Percentiles rank a stretch among this genome's conserved stretches.
Evolutionary conservation across 1,140 invertebrate species (phyloP).

Genomic region (Philotrypesis tridentata): DNA sequence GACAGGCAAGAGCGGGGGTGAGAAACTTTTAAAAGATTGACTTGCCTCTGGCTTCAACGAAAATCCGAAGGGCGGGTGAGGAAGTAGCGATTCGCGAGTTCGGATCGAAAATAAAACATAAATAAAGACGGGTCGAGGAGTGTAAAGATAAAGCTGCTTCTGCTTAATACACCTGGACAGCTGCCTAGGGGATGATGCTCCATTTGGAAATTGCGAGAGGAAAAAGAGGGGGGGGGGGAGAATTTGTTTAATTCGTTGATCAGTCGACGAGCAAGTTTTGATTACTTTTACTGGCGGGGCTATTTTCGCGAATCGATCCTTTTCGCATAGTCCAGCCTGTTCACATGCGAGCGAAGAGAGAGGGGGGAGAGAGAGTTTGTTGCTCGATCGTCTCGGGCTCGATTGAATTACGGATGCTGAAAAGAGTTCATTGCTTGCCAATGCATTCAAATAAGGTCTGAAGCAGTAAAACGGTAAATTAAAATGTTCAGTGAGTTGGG

Average conservation of each 20-base stretch:
- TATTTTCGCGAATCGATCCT: not conserved
- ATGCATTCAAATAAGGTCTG: not conserved
- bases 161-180: not conserved
- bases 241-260: constrained; percentile 15
- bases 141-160: not conserved
- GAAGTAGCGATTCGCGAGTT: constrained; percentile 21
- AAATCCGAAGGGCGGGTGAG: not conserved
- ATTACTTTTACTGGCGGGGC: constrained; percentile 17
- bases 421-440: not conserved
- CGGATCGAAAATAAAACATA: constrained; percentile 34
- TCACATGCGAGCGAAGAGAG: too few species aligned
- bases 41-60: constrained; percentile 49
- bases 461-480: not conserved
- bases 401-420: not conserved
- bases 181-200: not conserved
- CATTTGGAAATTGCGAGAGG: not conserved
- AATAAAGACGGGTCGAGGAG: not conserved
- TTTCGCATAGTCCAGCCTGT: too few species aligned
- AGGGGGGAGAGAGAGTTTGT: not conserved
- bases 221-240: not conserved
- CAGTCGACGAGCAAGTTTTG: constrained; percentile 23
- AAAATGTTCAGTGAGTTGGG: not conserved
- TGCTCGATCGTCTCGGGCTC: not conserved
- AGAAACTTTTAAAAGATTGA: constrained; percentile 70
- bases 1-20: constrained; percentile 17